Base-by-base conservation (phyloP, 2,888 invertebrate genomes). In the Parascotia fuliginaria region DNA sequence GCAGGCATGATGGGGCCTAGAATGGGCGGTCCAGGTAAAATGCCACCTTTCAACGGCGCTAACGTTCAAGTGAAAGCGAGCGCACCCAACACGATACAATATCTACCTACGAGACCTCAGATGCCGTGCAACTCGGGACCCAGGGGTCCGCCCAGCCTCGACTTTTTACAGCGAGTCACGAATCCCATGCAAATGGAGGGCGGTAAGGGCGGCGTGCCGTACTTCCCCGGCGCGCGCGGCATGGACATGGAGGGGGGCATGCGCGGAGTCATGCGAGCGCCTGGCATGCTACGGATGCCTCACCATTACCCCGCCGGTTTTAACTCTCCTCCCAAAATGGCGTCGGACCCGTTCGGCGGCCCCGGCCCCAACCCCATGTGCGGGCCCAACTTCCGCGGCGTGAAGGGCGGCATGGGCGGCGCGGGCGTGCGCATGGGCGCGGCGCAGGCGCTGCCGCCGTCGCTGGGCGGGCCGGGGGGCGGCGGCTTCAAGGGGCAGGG, bases 1-100 rank as follows among this genome's bases (percentile, higher is more conserved):
- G 92, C 81, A 79, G 93, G 94, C 42, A 94, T 94, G 93, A 94
- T 94, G 93, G 95, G 95, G 13, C 95, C 95, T 34, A 91, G 93
- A 9, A 93, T 94, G 84, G 94, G 93, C 42, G 94, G 81, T 39
- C 89, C 87, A 24, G 93, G 93, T 0, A 92, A 92, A 59, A 92
- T 92, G 92, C 85, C 91, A 11, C 94, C 94, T 6, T 94, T 93
- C 72, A 94, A 93, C 78, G 93, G 92, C 6, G 92, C 92, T 7
- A 98, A 97, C 85, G 96, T 97, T 32, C 97, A 97, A 89, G 98
- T 99, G 16, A 98, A 98, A 88, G 97, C 98, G 7, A 98, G 97
- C 85, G 98, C 98, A 9, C 98, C 99, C 0, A 99, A 99, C 87
- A 99, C 99, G 28, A 99, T 99, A 81, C 98, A 99, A 93, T 99